Conservation (phyloP, 2,888 invertebrate species). For the Eulithis prunata region DNA sequence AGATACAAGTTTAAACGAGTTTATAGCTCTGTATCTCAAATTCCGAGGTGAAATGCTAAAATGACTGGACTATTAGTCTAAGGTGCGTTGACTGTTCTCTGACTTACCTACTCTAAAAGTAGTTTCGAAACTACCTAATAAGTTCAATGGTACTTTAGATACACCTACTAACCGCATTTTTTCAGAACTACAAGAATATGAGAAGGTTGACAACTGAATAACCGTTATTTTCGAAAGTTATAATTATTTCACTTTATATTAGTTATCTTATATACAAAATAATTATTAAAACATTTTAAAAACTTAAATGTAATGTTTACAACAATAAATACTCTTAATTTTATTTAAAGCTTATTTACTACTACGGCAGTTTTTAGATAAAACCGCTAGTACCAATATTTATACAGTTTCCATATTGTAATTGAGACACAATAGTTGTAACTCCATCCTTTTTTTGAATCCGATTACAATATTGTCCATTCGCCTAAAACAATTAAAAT, state of each 20-base stretch:
- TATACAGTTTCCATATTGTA: slow-evolving; percentile 72
- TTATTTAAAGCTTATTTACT: slow-evolving; percentile 44
- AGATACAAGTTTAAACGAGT: too few relatives aligned
- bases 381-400: slow-evolving; percentile 9
- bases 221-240: slow-evolving; percentile 23
- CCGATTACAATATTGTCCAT: slow-evolving; percentile 86
- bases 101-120: too few relatives aligned
- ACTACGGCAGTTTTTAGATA: slow-evolving; percentile 13
- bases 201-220: slow-evolving; percentile 24
- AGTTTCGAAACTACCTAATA: neutral
- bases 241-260: slow-evolving; percentile 36
- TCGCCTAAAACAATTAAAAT: slow-evolving; percentile 70
- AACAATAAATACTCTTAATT: slow-evolving; percentile 43
- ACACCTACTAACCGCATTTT: neutral
- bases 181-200: slow-evolving; percentile 47
- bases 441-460: slow-evolving; percentile 87
- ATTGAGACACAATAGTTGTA: slow-evolving; percentile 87
- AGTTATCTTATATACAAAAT: slow-evolving; percentile 25
- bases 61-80: too few relatives aligned
- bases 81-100: too few relatives aligned
- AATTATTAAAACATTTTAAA: slow-evolving; percentile 32
- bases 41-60: too few relatives aligned
- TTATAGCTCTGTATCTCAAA: too few relatives aligned
- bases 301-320: slow-evolving; percentile 31
- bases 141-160: neutral